Evolutionary conservation across 2,797 vertebrate species (phyloP), one percentile per base, ranked within the genome.

Genomic region (Garrulus glandarius): DNA sequence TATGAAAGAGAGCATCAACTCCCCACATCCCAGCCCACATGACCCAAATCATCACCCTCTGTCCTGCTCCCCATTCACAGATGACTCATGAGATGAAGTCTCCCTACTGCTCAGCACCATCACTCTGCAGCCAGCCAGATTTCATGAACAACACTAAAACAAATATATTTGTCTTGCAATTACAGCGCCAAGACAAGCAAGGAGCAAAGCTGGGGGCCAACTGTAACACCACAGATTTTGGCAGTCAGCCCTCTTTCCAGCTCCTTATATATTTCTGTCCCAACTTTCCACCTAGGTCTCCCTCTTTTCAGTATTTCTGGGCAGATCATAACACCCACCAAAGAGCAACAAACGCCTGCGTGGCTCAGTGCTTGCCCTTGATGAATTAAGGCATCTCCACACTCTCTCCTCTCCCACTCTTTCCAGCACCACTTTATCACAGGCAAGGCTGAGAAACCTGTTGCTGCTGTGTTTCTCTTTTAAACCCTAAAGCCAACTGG

Each of bases 101-200:
- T 92, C 83, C 75, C 85, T 26, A 26, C 74, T 69, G 89, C 94
- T 95, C 32, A 65, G 80, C 94, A 74, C 95, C 90, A 56, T 79
- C n/a, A 8, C 76, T 43, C 22, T 0, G 9, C 89, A 89, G 91
- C 63, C 91, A 56, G 91, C 64, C 95, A 91, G 27, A 64, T 85
- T 80, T 87, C 93, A 85, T 0, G 10, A 95, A 96, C 79, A 93
- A 96, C 85, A 94, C 56, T 86, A 95, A 95, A 84, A 90, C 84
- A 95, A 96, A 95, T 79, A 90, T 49, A 96, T 93, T 94, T 93
- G 80, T 93, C 96, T 94, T 83, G 71, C 85, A 84, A 59, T 77
- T 75, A 36, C 41, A 29, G 92, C 1, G 90, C 97, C 96, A 97
- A 97, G 95, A 96, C 93, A 97, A 97, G 95, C 94, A 96, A 93